These are phyloP conservation scores for Macrosoma leucophasiata DNA, from an alignment of 2,888 invertebrate genomes.

Conservation along the genomic window DNA sequence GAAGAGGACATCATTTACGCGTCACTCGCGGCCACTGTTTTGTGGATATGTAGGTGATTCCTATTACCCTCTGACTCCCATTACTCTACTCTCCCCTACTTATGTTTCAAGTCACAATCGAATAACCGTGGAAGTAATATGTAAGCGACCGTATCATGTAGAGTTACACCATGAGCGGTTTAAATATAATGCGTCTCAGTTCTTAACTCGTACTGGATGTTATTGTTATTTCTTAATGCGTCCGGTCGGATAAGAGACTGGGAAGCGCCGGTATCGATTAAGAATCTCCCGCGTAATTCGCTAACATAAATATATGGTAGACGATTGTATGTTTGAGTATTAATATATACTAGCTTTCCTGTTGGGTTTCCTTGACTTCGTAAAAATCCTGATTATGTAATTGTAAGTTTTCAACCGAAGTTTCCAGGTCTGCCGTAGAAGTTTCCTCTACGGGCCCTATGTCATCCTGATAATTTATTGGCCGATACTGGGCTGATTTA, in stretches of 20 bases:
- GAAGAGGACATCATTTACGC: too few relatives aligned
- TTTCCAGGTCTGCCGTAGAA: too few relatives aligned
- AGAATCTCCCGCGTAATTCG: slow-evolving; percentile 17
- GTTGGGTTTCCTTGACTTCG: too few relatives aligned
- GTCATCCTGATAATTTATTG: too few relatives aligned
- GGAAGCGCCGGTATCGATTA: slow-evolving; percentile 18
- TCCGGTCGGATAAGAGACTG: slow-evolving; percentile 16
- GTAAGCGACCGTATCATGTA: slow-evolving; percentile 24
- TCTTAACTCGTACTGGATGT: slow-evolving; percentile 16
- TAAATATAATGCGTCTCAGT: slow-evolving; percentile 41
- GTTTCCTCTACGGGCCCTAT: too few relatives aligned
- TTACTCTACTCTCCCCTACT: too few relatives aligned
- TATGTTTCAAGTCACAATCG: slow-evolving; percentile 24
- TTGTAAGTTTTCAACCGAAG: too few relatives aligned
- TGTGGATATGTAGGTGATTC: too few relatives aligned
- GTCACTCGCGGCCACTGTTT: too few relatives aligned
- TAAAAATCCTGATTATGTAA: too few relatives aligned
- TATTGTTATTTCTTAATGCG: slow-evolving; percentile 9
- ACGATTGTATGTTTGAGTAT: slow-evolving; percentile 6
- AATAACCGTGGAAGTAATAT: slow-evolving; percentile 22
- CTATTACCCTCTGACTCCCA: too few relatives aligned
- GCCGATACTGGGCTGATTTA: too few relatives aligned
- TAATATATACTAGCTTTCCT: slow-evolving; percentile 4
- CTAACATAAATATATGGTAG: slow-evolving; percentile 14
- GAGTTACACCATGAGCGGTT: slow-evolving; percentile 43